These are phyloP conservation scores for Tigriopus californicus DNA, from an alignment of 2,888 invertebrate genomes.

Conservation along the genomic window DNA sequence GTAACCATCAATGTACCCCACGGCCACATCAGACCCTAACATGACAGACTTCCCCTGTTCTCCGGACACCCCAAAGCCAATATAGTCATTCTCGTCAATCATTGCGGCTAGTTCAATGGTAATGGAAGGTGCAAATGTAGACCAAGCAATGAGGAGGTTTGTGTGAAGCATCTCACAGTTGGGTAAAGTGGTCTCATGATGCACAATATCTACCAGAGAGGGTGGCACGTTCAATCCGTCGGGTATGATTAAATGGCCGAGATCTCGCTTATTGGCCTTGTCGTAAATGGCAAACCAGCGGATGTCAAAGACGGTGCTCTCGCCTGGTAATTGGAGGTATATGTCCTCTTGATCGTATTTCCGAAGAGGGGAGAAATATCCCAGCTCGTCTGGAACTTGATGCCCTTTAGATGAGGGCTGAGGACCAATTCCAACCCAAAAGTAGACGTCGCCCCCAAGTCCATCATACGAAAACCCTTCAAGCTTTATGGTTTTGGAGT, in stretches of 20 bases:
- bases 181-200: slow-evolving; percentile 41
- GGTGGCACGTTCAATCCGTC: slow-evolving; percentile 70
- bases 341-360: slow-evolving; percentile 52
- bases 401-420: slow-evolving; percentile 61
- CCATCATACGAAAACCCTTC: slow-evolving; percentile 58
- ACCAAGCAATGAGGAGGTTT: slow-evolving; percentile 66
- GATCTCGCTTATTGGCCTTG: slow-evolving; percentile 43
- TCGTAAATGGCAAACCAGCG: slow-evolving; percentile 70
- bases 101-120: slow-evolving; percentile 31
- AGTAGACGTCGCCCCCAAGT: slow-evolving; percentile 45
- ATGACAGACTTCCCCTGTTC: slow-evolving; percentile 47
- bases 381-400: slow-evolving; percentile 71
- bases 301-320: slow-evolving; percentile 55
- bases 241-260: slow-evolving; percentile 54
- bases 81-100: slow-evolving; percentile 51
- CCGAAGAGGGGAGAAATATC: slow-evolving; percentile 63
- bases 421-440: slow-evolving; percentile 74
- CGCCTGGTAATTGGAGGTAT: slow-evolving; percentile 46
- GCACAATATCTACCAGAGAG: slow-evolving; percentile 15
- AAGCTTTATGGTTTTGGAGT: slow-evolving; percentile 57
- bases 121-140: slow-evolving; percentile 68
- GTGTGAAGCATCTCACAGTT: slow-evolving; percentile 70
- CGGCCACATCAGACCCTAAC: slow-evolving; percentile 64
- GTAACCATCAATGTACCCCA: slow-evolving; percentile 50
- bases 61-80: slow-evolving; percentile 63